phyloP scores from a whole-genome alignment of 1,140 invertebrate species.

The Drosophila kurseongensis region DNA sequence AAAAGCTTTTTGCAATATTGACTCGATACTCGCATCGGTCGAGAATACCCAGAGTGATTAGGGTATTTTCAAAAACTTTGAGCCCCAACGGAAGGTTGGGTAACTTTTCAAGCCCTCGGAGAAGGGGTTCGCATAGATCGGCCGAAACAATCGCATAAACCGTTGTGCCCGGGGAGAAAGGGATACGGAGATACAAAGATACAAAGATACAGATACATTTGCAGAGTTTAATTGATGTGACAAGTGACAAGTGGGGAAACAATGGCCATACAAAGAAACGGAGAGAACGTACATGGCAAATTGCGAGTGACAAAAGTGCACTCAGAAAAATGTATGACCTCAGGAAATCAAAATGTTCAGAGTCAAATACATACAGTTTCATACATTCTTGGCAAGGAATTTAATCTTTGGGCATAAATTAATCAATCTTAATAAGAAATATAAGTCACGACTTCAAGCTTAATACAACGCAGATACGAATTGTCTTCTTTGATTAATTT shows the following conservation, averaged over 20 bases:
- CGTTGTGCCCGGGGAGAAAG: constrained; percentile 22
- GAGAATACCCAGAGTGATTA: background rate
- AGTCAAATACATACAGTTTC: too few relatives aligned
- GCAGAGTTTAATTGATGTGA: constrained; percentile 62
- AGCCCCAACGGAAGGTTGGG: constrained; percentile 27
- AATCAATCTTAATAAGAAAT: background rate
- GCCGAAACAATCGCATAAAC: constrained; percentile 49
- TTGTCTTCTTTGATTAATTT: background rate
- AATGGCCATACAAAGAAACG: constrained; percentile 13
- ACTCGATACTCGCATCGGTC: background rate
- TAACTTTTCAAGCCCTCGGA: constrained; percentile 10
- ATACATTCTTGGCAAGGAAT: background rate
- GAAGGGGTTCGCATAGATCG: constrained; percentile 35
- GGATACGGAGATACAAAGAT: constrained; percentile 5
- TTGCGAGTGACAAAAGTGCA: constrained; percentile 19
- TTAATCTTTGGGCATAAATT: background rate
- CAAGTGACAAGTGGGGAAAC: constrained; percentile 35
- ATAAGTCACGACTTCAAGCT: background rate
- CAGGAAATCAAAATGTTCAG: background rate
- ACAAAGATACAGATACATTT: constrained; percentile 13
- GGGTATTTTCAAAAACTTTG: constrained; percentile 7
- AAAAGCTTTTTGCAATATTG: too few relatives aligned
- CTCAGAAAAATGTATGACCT: background rate
- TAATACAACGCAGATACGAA: background rate
- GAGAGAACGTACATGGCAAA: constrained; percentile 10